Evolutionary conservation across 2,888 invertebrate genomes (phyloP).

Genomic region (Ditula angustiorana): DNA sequence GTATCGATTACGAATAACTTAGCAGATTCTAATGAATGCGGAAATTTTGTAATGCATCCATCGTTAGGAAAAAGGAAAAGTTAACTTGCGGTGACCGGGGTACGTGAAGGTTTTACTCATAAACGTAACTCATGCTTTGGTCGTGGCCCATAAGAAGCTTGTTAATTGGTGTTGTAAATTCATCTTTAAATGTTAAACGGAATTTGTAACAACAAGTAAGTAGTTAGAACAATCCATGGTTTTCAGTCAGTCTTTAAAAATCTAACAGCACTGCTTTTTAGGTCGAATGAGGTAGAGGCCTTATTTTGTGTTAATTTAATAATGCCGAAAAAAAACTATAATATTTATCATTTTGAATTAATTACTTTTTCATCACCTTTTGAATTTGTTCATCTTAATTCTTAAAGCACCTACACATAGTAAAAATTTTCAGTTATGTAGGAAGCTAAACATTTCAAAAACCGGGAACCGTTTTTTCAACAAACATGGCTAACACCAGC

Average conservation of each 20-base stretch:
- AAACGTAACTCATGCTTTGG: constrained; percentile 20
- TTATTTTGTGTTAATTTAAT: not conserved
- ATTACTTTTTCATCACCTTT: not conserved
- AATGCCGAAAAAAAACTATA: too few relatives aligned
- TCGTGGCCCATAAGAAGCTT: constrained; percentile 3
- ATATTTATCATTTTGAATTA: not conserved
- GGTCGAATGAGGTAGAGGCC: not conserved
- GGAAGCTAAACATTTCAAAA: too few relatives aligned
- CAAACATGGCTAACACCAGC: too few relatives aligned
- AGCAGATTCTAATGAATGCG: constrained; percentile 54
- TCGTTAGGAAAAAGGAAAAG: constrained; percentile 19
- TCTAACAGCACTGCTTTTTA: not conserved
- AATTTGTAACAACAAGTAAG: constrained; percentile 1
- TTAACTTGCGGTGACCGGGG: not conserved
- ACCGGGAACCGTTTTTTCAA: too few relatives aligned
- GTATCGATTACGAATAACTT: constrained; percentile 62
- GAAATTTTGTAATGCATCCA: constrained; percentile 53
- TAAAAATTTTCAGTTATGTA: too few relatives aligned
- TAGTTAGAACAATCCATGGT: too few relatives aligned
- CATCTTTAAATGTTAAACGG: constrained; percentile 5
- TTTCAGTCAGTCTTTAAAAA: constrained; percentile 4
- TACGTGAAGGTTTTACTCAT: constrained; percentile 24
- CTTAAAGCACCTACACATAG: too few relatives aligned
- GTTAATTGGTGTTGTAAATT: constrained; percentile 21
- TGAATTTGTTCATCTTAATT: too few relatives aligned